A percentile compares a stretch with the other conserved stretches of the same genome.
These are phyloP conservation scores for Cheilosia impressa DNA, from an alignment of 2,888 invertebrate species.

Conservation along the genomic window DNA sequence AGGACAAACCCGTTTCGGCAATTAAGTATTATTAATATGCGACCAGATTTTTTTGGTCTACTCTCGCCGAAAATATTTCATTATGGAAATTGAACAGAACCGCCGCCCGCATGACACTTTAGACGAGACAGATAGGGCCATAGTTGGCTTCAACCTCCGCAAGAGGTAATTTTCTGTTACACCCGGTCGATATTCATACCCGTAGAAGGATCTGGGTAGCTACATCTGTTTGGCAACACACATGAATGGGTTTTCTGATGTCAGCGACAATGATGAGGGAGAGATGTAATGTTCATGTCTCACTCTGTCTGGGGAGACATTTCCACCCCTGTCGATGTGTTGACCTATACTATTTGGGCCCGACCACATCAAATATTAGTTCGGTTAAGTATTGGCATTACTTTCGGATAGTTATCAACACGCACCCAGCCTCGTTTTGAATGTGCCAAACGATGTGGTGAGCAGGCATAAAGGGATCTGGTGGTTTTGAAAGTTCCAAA, in stretches of 20 bases:
- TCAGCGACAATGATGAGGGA: neutral
- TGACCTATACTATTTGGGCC: neutral
- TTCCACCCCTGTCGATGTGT: neutral
- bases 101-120: slow-evolving; percentile 1
- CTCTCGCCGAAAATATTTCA: slow-evolving; percentile 35
- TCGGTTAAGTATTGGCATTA: slow-evolving; percentile 10
- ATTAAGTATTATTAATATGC: slow-evolving; percentile 60
- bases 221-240: neutral
- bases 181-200: neutral
- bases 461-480: neutral
- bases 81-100: slow-evolving; percentile 54
- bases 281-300: neutral
- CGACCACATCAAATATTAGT: slow-evolving; percentile 12
- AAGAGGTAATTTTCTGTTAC: slow-evolving; percentile 5
- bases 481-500: neutral
- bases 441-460: slow-evolving; percentile 8
- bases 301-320: slow-evolving; percentile 1
- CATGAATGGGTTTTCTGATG: neutral
- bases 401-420: slow-evolving; percentile 2
- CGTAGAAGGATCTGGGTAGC: neutral
- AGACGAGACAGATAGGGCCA: neutral
- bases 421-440: neutral
- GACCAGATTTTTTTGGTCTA: slow-evolving; percentile 59
- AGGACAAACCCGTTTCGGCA: slow-evolving; percentile 52
- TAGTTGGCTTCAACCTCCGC: neutral